These are phyloP conservation scores for Spea bombifrons DNA, from an alignment of 2,113 vertebrate species.

Conservation along the genomic window DNA sequence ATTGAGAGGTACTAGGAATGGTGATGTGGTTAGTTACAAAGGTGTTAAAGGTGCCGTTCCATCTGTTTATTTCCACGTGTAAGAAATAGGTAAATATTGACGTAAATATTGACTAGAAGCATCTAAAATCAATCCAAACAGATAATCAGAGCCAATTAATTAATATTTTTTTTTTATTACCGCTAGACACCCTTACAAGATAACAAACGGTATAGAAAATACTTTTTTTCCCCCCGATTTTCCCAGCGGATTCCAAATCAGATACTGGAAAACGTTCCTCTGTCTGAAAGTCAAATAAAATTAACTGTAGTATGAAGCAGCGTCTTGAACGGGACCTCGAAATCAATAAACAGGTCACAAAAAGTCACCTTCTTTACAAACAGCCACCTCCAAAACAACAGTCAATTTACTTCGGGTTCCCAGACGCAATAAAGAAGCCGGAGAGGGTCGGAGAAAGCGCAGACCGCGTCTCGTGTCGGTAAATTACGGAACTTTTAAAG, in stretches of 20 bases:
- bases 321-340: not conserved
- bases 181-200: slow-evolving; percentile 7
- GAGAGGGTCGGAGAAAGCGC: not conserved
- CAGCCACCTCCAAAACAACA: not conserved
- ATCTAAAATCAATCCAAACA: not conserved
- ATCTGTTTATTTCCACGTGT: too few relatives aligned
- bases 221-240: slow-evolving; percentile 1
- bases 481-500: too few relatives aligned
- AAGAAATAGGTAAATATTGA: too few relatives aligned
- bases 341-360: slow-evolving; percentile 19
- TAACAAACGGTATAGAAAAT: not conserved
- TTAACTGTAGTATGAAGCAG: slow-evolving; percentile 5
- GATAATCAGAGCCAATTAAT: not conserved
- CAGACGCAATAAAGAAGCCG: not conserved
- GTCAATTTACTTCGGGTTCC: not conserved
- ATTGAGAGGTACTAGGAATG: too few relatives aligned
- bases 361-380: slow-evolving; percentile 8
- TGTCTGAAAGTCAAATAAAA: slow-evolving; percentile 30
- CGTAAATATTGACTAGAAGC: too few relatives aligned
- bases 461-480: not conserved
- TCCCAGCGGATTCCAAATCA: slow-evolving; percentile 20
- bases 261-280: slow-evolving; percentile 12
- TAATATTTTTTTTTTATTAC: not conserved
- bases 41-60: too few relatives aligned
- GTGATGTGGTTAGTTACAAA: too few relatives aligned